phyloP scores from a whole-genome alignment of 23 tunicate species.

The Trididemnum miniatum region DNA sequence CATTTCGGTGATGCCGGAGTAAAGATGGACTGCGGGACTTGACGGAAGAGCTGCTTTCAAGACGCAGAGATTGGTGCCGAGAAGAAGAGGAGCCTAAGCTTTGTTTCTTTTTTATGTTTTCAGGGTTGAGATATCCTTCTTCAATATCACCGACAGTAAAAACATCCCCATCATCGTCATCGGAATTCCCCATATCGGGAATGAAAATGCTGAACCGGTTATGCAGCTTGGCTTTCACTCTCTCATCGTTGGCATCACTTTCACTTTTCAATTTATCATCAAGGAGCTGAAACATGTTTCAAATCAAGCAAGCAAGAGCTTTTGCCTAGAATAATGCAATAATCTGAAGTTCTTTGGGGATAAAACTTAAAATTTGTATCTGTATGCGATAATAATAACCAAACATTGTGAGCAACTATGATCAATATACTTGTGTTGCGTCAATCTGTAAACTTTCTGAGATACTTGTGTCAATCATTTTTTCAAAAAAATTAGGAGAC shows the following conservation, averaged over 20 bases:
- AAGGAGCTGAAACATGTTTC: conserved; percentile 37
- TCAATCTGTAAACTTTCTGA: no score
- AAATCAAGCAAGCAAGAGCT: no score
- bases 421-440: no score
- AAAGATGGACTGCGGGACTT: no score
- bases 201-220: conserved; percentile 29
- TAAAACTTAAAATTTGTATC: no score
- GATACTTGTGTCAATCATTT: no score
- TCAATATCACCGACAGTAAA: not conserved
- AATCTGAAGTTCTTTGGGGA: no score
- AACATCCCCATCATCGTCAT: conserved; percentile 11
- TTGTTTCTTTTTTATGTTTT: not conserved
- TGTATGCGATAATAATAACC: no score
- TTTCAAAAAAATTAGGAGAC: no score
- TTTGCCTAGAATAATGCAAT: no score
- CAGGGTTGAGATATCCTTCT: not conserved
- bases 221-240: not conserved
- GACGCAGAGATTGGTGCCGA: not conserved
- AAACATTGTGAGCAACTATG: no score
- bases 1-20: no score
- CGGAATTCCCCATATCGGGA: not conserved
- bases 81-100: not conserved
- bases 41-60: not conserved
- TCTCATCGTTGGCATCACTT: not conserved
- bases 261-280: conserved; percentile 18